These are phyloP conservation scores for Eublepharis macularius DNA, from an alignment of 2,113 vertebrate genomes.

Conservation along the genomic window DNA sequence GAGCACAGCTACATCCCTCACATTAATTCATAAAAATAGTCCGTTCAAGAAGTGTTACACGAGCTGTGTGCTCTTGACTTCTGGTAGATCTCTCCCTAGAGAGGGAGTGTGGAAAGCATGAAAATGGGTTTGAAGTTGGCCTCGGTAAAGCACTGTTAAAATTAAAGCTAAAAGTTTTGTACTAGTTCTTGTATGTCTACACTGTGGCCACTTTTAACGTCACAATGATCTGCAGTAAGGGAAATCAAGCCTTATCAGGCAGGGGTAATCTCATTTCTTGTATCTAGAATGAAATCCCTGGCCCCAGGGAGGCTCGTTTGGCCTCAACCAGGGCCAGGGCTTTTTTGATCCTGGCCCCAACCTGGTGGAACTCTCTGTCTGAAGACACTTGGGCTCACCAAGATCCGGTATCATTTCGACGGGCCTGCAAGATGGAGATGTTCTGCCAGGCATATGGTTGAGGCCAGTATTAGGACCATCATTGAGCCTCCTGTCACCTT, in stretches of 20 bases:
- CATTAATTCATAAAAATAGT: slow-evolving; percentile 19
- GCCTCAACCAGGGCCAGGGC: too few species aligned
- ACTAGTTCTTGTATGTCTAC: too few species aligned
- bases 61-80: background rate
- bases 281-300: background rate
- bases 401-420: too few species aligned
- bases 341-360: too few species aligned
- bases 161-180: background rate
- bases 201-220: background rate
- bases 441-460: too few species aligned
- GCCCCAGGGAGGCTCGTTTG: too few species aligned
- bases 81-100: background rate
- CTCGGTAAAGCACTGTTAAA: background rate
- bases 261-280: background rate
- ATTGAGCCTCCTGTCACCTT: too few species aligned
- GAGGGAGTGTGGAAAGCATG: background rate
- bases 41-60: background rate
- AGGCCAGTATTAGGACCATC: too few species aligned
- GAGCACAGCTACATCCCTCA: background rate
- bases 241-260: background rate
- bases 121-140: background rate
- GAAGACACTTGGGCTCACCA: too few species aligned
- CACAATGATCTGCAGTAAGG: background rate
- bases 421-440: too few species aligned
- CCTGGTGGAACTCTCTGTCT: too few species aligned